Evolutionary conservation across 2,888 invertebrate genomes (phyloP).

Genomic region (Azorinus chamasolen): DNA sequence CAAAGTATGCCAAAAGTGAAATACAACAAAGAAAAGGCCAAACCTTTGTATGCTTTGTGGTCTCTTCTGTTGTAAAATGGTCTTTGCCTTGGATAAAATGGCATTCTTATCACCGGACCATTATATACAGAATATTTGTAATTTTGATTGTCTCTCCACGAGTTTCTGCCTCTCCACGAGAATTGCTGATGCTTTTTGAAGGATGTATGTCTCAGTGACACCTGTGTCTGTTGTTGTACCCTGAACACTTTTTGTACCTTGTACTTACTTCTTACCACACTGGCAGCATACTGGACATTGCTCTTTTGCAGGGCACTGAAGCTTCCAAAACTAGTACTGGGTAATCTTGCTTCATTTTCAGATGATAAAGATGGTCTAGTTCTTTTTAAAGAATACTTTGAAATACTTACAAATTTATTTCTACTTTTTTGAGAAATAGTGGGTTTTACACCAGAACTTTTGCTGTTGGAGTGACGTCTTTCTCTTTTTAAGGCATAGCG

Average conservation of each 20-base stretch:
- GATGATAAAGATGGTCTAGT: slow-evolving; percentile 39
- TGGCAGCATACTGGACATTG: not conserved
- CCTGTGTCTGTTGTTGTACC: no score
- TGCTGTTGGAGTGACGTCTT: not conserved
- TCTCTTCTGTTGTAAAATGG: no score
- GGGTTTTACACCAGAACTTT: not conserved
- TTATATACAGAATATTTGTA: no score
- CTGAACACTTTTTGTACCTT: slow-evolving; percentile 12
- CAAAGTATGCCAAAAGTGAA: no score
- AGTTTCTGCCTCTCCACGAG: no score
- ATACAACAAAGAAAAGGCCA: no score
- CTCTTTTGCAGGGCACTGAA: not conserved
- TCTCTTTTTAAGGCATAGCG: slow-evolving; percentile 11
- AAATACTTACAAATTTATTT: slow-evolving; percentile 30
- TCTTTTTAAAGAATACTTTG: slow-evolving; percentile 44
- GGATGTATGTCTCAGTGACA: no score
- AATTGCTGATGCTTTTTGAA: no score
- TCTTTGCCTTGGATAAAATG: no score
- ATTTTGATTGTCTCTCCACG: no score
- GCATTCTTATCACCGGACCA: no score
- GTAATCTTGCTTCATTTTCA: not conserved
- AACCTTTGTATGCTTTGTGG: no score
- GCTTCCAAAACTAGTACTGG: not conserved
- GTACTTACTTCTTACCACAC: slow-evolving; percentile 26
- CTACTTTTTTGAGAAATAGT: not conserved